Evolutionary conservation across 1,140 invertebrate genomes (phyloP), one percentile per base, ranked within the genome.

Genomic region (Drosophila ogumai): DNA sequence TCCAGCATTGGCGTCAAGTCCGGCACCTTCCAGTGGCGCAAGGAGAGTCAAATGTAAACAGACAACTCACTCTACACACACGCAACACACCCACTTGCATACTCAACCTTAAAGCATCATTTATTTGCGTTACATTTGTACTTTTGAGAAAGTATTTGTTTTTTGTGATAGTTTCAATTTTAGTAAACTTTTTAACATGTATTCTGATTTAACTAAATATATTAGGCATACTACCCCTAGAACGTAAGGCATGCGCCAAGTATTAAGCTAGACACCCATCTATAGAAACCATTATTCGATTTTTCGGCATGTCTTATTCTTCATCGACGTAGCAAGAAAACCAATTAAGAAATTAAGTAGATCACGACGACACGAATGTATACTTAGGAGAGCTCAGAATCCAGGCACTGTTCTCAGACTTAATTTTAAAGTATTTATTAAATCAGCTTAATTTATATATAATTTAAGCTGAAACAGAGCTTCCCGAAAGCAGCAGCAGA

Each of bases 1-100:
- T 93, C 92, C 49, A 93, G 92, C 78, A 93, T 93, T 81, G 91
- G 92, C n/a, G 91, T 93, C 32, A 94, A 95, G 90, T 94, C 95
- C 25, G 95, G 95, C 91, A 95, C 95, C 81, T 94, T 96, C 81
- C 95, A 96, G 75, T 95, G 96, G 94, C 95, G 96, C 76, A 96
- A 96, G 93, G 96, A 96, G 71, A 92, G 91, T 64, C 91, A 92
- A 72, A 92, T 92, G 91, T 92, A 91, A 91, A 69, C 47, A 28
- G 8, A 40, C 32, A 19, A 64, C 40, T 64, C 31, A 32, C 12
- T 13, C 22, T 44, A 72, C 31, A 63, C 38, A n/a, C 36, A 75
- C 44, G 10, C 15, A n/a, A n/a, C 28, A 73, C 57, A 66, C 38
- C 65, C 65, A 75, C 59, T 46, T 64, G 56, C 82, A 82, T 74